Conservation (phyloP, 2,797 vertebrate genomes). For the Mergus octosetaceus region DNA sequence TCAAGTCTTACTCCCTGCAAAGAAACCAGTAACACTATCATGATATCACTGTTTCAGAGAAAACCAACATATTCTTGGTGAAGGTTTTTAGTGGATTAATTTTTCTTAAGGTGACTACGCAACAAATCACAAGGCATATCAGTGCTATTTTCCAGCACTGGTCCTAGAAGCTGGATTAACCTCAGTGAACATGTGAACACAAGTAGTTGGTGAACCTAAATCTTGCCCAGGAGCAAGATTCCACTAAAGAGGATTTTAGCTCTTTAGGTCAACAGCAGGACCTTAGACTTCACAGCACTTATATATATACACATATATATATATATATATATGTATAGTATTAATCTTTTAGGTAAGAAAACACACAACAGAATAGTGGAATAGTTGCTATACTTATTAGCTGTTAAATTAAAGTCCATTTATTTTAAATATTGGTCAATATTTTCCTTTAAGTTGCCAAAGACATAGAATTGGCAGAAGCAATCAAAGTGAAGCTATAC, state of each 20-base stretch:
- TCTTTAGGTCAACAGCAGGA: background rate
- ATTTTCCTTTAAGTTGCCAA: background rate
- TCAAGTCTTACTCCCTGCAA: background rate
- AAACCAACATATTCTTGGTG: background rate
- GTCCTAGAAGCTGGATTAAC: background rate
- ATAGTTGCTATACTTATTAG: background rate
- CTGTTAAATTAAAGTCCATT: background rate
- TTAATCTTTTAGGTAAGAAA: background rate
- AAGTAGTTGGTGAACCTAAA: background rate
- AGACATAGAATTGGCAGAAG: background rate
- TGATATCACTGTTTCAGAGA: background rate
- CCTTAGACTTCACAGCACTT: background rate
- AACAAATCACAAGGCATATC: background rate
- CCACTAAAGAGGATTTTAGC: background rate
- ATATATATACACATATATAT: no score
- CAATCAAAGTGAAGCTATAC: background rate
- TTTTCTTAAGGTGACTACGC: background rate
- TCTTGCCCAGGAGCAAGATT: background rate
- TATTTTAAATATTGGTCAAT: background rate
- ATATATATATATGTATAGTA: accelerated
- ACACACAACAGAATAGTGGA: background rate
- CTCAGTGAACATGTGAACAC: background rate
- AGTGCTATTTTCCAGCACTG: background rate
- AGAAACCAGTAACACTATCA: background rate
- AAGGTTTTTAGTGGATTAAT: background rate